phyloP scores from a whole-genome alignment of 2,113 vertebrate species.

The Coregonus clupeaformis region DNA sequence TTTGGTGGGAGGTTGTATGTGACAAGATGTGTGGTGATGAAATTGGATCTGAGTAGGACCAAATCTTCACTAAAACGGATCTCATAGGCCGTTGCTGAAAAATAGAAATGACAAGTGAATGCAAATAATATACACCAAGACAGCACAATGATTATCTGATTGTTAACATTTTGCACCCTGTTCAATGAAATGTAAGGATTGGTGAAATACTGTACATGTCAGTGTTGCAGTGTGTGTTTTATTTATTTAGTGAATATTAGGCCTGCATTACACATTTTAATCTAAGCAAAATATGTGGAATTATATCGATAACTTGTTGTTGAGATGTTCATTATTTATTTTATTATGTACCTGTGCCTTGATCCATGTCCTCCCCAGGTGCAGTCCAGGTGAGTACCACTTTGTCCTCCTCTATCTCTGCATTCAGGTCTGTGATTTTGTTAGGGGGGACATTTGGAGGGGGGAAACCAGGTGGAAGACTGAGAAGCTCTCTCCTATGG shows the following conservation, averaged over 20 bases:
- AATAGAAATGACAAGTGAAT: neutral
- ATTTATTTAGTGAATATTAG: neutral
- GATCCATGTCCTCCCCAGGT: conserved; percentile 68
- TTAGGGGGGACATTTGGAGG: conserved; percentile 63
- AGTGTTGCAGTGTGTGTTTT: neutral
- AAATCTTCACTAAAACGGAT: conserved; percentile 31
- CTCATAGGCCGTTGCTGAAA: conserved; percentile 65
- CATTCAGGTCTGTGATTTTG: conserved; percentile 66
- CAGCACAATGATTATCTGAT: neutral
- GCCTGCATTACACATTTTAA: no score
- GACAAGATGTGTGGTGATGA: conserved; percentile 48
- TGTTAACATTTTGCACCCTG: no score
- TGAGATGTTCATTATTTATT: neutral
- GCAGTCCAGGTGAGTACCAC: conserved; percentile 67
- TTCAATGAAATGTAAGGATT: neutral
- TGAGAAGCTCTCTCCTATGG: conserved; percentile 59
- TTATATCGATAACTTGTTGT: no score
- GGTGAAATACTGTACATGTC: neutral
- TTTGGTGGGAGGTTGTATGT: conserved; percentile 47
- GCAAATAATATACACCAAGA: neutral
- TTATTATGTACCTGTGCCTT: conserved; percentile 67
- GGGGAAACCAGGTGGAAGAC: conserved; percentile 12
- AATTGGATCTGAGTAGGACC: conserved; percentile 51
- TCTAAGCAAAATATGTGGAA: no score
- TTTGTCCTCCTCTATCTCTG: conserved; percentile 41